Evolutionary conservation across 2,888 invertebrate genomes (phyloP), one percentile per base, ranked within the genome.

Genomic region (Gonocerus acuteangulatus): DNA sequence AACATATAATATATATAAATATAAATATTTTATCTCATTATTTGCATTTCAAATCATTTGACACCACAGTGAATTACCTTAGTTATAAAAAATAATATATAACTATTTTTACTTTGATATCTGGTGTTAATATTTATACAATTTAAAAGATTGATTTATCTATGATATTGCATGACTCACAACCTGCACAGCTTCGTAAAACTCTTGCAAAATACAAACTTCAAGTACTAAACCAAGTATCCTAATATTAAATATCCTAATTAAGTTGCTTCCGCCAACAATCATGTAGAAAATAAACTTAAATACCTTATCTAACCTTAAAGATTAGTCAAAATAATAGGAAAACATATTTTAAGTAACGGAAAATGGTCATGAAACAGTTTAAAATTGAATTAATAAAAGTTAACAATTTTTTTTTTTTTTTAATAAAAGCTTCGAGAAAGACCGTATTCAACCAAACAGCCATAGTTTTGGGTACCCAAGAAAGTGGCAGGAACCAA

Each of bases 121-220:
- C 36, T 54, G 47, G 18, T 19, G 47, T 47, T 19, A 54, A 54
- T 42, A 54, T 42, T 54, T 54, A 21, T 42, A 54, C 19, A 54
- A 54, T 54, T 39, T 54, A 39, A 15, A 54, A 54, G 34, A 54
- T 34, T 21, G 51, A 36, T 34, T 49, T 51, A 54, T 42, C n/a
- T 39, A 39, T 47, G 22, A 47, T 57, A 57, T 49, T 49, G 49
- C 22, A 32, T 57, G 47, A 57, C 47, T 57, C 57, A 57, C 57
- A 57, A 57, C 57, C 57, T 27, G 47, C 32, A 57, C 9, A 18
- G 19, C 22, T 21, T 11, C 4, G n/a, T n/a, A 39, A 22, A 21
- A 39, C 39, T 52, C 11, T 19, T 34, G 36, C n/a, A 21, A 39
- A 39, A 39, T 13, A 9, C 39, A 15, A 13, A 39, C n/a, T n/a